Conservation (phyloP, 2,888 invertebrate species). For the Macrostomum cliftonense region DNA sequence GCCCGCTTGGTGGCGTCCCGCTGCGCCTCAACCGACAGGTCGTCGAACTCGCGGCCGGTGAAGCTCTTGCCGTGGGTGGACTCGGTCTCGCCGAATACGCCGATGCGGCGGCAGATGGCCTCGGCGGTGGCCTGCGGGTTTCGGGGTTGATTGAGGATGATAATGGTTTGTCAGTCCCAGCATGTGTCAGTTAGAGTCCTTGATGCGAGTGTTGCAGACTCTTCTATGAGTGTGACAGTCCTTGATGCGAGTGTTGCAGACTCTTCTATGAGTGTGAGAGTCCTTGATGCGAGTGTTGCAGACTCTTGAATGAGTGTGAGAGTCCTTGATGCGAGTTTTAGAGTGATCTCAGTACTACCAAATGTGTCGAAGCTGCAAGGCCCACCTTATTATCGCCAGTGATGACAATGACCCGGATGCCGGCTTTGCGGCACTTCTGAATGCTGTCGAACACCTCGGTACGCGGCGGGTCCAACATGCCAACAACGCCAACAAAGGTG, state of each 20-base stretch:
- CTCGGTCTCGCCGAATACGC: conserved; percentile 83
- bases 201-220: too few species aligned
- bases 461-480: conserved; percentile 79
- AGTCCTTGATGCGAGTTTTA: too few species aligned
- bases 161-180: too few species aligned
- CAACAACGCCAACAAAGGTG: conserved; percentile 94
- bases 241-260: too few species aligned
- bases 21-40: conserved; percentile 76
- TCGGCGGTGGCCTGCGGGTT: conserved; percentile 57
- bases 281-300: too few species aligned
- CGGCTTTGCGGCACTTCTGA: conserved; percentile 83
- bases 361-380: too few species aligned
- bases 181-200: too few species aligned
- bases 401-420: conserved; percentile 98
- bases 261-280: too few species aligned
- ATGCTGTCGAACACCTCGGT: conserved; percentile 54
- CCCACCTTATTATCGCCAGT: conserved; percentile 87
- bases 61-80: conserved; percentile 78
- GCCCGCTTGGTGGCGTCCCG: conserved; percentile 61
- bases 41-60: conserved; percentile 98
- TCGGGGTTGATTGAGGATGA: too few species aligned
- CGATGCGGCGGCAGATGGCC: conserved; percentile 97
- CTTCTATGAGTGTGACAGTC: too few species aligned
- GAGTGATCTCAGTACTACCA: too few species aligned
- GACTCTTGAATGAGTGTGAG: too few species aligned